Percentiles rank a stretch among this genome's conserved stretches.
phyloP scores from a whole-genome alignment of 1,140 invertebrate species.

The Pachypeltis micranthus region DNA sequence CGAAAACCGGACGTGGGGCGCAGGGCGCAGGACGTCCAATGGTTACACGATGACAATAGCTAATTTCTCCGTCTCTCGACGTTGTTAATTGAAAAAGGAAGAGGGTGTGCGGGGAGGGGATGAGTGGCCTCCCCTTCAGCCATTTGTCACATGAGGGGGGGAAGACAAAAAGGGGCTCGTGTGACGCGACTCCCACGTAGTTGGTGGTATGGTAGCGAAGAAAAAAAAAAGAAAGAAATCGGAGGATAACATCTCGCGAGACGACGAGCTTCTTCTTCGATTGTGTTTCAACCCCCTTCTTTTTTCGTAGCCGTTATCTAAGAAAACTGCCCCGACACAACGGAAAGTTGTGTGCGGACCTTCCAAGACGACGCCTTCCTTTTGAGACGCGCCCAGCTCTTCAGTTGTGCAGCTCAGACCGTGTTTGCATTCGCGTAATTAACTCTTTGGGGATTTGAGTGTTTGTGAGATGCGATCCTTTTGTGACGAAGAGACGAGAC shows the following conservation, averaged over 20 bases:
- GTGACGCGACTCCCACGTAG: neutral
- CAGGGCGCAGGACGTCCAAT: too few relatives aligned
- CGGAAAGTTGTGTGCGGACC: slow-evolving; percentile 1
- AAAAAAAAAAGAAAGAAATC: too few relatives aligned
- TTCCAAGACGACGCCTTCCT: neutral
- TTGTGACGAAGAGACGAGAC: neutral
- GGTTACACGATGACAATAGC: neutral
- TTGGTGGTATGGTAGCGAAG: neutral
- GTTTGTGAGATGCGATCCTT: slow-evolving; percentile 1
- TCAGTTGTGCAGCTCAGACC: neutral
- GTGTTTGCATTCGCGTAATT: slow-evolving; percentile 3
- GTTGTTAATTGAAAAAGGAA: neutral
- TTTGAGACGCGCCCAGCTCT: neutral
- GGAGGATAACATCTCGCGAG: slow-evolving; percentile 2
- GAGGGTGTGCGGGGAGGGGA: too few relatives aligned
- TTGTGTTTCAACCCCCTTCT: neutral
- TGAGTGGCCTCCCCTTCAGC: too few relatives aligned
- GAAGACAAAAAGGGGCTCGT: slow-evolving; percentile 1
- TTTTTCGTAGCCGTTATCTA: too few relatives aligned
- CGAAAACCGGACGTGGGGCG: neutral
- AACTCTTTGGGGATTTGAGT: slow-evolving; percentile 1
- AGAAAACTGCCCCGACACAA: neutral
- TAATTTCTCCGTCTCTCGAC: slow-evolving; percentile 2
- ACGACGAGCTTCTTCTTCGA: neutral
- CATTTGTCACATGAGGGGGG: slow-evolving; percentile 5